Percentiles rank a stretch among this genome's conserved stretches.
These are phyloP conservation scores for Ichneumon xanthorius DNA, from an alignment of 2,888 invertebrate species.

Conservation along the genomic window DNA sequence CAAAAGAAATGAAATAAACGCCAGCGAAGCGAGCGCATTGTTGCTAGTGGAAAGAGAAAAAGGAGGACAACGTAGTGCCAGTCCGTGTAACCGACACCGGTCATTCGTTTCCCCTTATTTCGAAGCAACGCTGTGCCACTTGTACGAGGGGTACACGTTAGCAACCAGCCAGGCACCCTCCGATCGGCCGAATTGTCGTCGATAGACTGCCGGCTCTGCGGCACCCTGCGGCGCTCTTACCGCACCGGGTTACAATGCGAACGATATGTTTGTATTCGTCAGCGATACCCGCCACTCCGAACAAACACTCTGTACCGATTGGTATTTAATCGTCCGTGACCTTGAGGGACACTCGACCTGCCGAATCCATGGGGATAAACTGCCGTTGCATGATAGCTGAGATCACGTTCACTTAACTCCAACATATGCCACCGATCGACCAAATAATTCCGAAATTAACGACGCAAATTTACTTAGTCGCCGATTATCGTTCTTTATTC, in stretches of 20 bases:
- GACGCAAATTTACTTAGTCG: neutral
- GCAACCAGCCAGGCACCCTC: conserved; percentile 45
- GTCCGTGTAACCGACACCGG: conserved; percentile 83
- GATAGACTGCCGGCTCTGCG: conserved; percentile 46
- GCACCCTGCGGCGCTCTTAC: conserved; percentile 54
- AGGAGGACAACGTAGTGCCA: conserved; percentile 76
- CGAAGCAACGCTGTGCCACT: conserved; percentile 79
- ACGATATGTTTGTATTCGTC: conserved; percentile 78
- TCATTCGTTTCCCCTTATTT: conserved; percentile 80
- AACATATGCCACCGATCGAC: neutral
- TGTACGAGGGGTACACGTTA: conserved; percentile 71
- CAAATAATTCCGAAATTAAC: neutral
- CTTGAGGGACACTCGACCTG: conserved; percentile 61
- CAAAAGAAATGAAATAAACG: no score
- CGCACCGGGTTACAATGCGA: conserved; percentile 69
- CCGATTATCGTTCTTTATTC: no score
- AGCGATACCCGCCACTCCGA: conserved; percentile 46
- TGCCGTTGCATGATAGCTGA: neutral
- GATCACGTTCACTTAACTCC: neutral
- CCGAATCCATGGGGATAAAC: conserved; percentile 49
- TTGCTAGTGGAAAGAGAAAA: conserved; percentile 17
- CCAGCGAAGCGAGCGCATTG: no score
- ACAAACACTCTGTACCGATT: conserved; percentile 58
- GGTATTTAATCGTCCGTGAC: conserved; percentile 68
- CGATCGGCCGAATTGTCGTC: conserved; percentile 40